Percentiles rank a stretch among this genome's conserved stretches.
These are phyloP conservation scores for Sylvilagus floridanus DNA, from an alignment of 2,797 vertebrate species.

Conservation along the genomic window DNA sequence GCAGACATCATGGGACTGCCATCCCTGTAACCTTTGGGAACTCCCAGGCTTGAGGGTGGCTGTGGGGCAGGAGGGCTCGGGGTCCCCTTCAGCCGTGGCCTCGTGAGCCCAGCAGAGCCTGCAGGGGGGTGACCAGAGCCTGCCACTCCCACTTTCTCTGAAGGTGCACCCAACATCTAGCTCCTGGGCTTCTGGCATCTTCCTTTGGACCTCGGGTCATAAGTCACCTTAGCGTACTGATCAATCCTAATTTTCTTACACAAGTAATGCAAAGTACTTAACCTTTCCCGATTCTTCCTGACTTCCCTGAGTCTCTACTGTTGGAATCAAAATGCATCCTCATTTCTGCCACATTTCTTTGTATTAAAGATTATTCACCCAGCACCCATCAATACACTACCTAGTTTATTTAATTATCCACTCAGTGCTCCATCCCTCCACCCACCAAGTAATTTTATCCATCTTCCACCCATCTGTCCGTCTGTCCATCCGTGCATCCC, in stretches of 20 bases:
- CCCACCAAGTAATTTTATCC: too few species aligned
- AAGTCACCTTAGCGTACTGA: background rate
- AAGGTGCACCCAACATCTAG: background rate
- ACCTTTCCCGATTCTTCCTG: constrained; percentile 50
- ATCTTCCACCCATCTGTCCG: background rate
- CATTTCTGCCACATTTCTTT: constrained; percentile 25
- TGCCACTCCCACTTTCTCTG: background rate
- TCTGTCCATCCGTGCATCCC: background rate
- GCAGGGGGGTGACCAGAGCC: accelerated
- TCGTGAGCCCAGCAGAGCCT: background rate
- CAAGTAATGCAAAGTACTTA: background rate
- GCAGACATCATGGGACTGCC: background rate
- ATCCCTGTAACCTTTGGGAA: background rate
- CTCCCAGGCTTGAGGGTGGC: background rate
- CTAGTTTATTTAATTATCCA: background rate
- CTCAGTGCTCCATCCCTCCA: background rate
- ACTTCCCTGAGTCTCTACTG: background rate
- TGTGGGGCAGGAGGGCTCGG: background rate
- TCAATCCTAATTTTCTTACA: background rate
- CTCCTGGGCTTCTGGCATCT: background rate
- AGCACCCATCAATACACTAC: background rate
- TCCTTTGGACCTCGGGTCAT: background rate
- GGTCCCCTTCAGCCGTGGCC: too few species aligned
- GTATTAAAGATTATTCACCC: background rate
- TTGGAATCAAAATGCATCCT: constrained; percentile 32